Percentiles rank a stretch among this genome's conserved stretches.
Conservation (phyloP, 2,888 invertebrate species). For the Calliphora vomitoria region DNA sequence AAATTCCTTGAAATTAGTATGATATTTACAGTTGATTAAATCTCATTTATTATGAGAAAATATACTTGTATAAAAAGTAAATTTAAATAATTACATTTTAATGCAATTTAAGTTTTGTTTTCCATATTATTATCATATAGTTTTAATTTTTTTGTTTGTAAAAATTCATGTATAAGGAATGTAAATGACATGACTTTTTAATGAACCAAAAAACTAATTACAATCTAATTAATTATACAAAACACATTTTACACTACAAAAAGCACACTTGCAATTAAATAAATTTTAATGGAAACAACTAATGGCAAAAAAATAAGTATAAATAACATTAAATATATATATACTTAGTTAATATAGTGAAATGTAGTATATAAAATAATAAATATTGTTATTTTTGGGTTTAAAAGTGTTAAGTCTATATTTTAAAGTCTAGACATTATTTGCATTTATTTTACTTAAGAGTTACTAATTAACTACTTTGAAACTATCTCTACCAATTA, state of each 20-base stretch:
- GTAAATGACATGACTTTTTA: constrained; percentile 46
- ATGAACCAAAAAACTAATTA: constrained; percentile 45
- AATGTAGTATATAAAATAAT: no score
- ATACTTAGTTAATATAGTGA: no score
- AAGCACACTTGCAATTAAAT: neutral
- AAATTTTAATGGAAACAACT: constrained; percentile 3
- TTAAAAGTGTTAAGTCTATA: no score
- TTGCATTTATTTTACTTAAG: no score
- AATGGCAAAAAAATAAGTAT: neutral
- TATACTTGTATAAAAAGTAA: neutral
- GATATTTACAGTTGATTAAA: neutral
- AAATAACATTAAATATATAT: neutral
- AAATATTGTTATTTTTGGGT: no score
- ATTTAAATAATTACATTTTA: no score
- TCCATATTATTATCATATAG: neutral
- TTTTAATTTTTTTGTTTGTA: neutral
- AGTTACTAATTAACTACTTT: no score
- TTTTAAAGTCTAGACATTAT: no score
- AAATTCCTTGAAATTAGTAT: no score
- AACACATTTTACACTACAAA: constrained; percentile 30
- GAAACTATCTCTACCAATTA: no score
- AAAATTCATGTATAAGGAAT: neutral
- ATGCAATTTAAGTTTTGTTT: neutral
- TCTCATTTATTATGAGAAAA: neutral
- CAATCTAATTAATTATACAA: constrained; percentile 52